Percentiles rank a stretch among this genome's conserved stretches.
Evolutionary conservation across 2,888 invertebrate species (phyloP).

Genomic region (Drosophila anomelani): DNA sequence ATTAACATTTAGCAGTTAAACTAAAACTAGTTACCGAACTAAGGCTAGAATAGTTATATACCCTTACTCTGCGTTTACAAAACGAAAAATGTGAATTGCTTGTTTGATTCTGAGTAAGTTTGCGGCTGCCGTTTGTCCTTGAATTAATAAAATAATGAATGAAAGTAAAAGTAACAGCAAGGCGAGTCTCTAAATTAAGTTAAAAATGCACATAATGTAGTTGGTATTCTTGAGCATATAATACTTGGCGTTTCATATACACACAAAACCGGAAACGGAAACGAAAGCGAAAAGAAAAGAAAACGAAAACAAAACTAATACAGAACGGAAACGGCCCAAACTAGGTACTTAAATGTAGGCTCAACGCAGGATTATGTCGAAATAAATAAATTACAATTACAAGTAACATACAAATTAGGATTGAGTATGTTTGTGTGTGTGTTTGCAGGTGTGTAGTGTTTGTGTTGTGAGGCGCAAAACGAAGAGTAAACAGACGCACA

Average conservation of each 20-base stretch:
- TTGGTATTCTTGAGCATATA: slow-evolving; percentile 70
- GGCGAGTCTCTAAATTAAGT: slow-evolving; percentile 25
- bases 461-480: slow-evolving; percentile 41
- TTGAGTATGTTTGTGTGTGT: slow-evolving; percentile 57
- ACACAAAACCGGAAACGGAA: slow-evolving; percentile 35
- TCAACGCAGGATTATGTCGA: slow-evolving; percentile 40
- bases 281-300: slow-evolving; percentile 28
- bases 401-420: slow-evolving; percentile 68
- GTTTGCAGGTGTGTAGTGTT: slow-evolving; percentile 17
- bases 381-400: slow-evolving; percentile 78
- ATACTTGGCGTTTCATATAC: slow-evolving; percentile 64
- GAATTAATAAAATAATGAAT: not conserved
- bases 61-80: slow-evolving; percentile 37
- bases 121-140: slow-evolving; percentile 18
- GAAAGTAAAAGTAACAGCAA: slow-evolving; percentile 18
- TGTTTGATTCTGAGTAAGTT: slow-evolving; percentile 42
- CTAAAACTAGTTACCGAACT: slow-evolving; percentile 51
- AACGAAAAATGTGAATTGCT: slow-evolving; percentile 43
- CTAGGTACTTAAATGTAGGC: slow-evolving; percentile 28
- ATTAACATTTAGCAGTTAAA: slow-evolving; percentile 32
- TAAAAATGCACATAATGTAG: slow-evolving; percentile 37
- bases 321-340: slow-evolving; percentile 22
- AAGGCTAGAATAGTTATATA: slow-evolving; percentile 58
- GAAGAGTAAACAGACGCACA: slow-evolving; percentile 63
- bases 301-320: slow-evolving; percentile 25